Base-by-base conservation (phyloP, 2,888 invertebrate genomes). In the Oscheius sp. region DNA sequence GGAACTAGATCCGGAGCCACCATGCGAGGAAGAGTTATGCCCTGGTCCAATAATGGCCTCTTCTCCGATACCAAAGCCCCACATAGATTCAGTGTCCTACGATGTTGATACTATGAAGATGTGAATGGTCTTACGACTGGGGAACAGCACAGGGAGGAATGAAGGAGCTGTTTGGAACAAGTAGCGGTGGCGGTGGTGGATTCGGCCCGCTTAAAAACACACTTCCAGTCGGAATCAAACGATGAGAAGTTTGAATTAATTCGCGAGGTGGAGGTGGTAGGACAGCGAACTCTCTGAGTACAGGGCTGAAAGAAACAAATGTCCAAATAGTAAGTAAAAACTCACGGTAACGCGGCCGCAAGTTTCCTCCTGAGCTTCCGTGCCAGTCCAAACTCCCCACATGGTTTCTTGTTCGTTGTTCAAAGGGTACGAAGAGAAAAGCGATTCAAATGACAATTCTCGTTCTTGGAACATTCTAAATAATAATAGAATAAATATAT, bases 151-250 rank as follows among this genome's bases (percentile, higher is more conserved):
- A 56, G 24, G 65, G 65, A 65, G 54, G 14, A 26, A 20, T 24
- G 26, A 44, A 33, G 38, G 14, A 20, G 20, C 38, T 33, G 24
- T 69, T 64, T 64, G 71, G 70, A 73, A 59, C 41, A 50, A 67
- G 73, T 67, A 73, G 74, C 68, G 77, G 77, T 47, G 77, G 77
- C 70, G 74, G 72, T 66, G 75, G 73, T 71, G 77, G 77, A 62
- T 68, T 70, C 24, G 81, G 69, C 80, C 74, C 78, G 73, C 81
- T 82, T 82, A 82, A 82, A 77, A 79, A 80, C 75, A 76, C 82
- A 82, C 82, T 82, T 78, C 56, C 67, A 57, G 38, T 73, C 73
- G 73, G 62, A 62, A 68, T 65, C 47, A 44, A 62, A 73, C 71
- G 74, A 68, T 59, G 69, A 67, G 71, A 51, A 72, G 66, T 49